Percentiles rank a stretch among this genome's conserved stretches.
Evolutionary conservation across 2,113 vertebrate genomes (phyloP).

Genomic region (Pelodiscus sinensis): DNA sequence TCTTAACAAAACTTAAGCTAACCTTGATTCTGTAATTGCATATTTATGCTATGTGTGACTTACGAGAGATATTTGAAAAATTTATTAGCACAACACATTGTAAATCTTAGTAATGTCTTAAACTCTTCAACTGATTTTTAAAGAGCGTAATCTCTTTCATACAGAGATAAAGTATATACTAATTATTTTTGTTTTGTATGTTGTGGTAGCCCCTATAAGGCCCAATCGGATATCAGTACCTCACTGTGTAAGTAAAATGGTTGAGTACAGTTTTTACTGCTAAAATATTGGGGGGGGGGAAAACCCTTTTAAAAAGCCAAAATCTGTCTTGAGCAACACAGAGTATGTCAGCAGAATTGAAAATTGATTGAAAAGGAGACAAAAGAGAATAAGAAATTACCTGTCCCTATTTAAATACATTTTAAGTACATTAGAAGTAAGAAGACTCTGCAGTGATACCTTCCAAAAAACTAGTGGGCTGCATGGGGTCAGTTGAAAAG

Average conservation of each 20-base stretch:
- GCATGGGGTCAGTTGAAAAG: conserved; percentile 14
- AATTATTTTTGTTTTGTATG: neutral
- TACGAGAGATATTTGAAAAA: neutral
- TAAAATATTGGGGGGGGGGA: neutral
- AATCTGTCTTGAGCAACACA: neutral
- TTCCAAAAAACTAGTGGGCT: neutral
- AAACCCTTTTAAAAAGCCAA: neutral
- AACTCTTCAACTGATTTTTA: neutral
- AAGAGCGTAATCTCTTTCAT: neutral
- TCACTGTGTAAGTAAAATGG: neutral
- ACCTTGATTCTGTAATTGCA: neutral
- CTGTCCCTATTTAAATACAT: neutral
- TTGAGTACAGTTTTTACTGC: neutral
- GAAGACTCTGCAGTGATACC: neutral
- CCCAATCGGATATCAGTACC: neutral
- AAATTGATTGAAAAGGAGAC: neutral
- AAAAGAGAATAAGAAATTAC: neutral
- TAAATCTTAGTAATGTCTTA: neutral
- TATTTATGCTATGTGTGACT: neutral
- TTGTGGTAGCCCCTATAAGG: fast-evolving
- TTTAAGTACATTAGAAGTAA: neutral
- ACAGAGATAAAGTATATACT: neutral
- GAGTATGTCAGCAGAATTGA: neutral
- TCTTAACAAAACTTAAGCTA: neutral
- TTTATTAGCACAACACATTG: neutral